A percentile compares a stretch with the other conserved stretches of the same genome.
phyloP scores from a whole-genome alignment of 35 echinoderm and acorn worm genomes.

The Anneissia japonica region DNA sequence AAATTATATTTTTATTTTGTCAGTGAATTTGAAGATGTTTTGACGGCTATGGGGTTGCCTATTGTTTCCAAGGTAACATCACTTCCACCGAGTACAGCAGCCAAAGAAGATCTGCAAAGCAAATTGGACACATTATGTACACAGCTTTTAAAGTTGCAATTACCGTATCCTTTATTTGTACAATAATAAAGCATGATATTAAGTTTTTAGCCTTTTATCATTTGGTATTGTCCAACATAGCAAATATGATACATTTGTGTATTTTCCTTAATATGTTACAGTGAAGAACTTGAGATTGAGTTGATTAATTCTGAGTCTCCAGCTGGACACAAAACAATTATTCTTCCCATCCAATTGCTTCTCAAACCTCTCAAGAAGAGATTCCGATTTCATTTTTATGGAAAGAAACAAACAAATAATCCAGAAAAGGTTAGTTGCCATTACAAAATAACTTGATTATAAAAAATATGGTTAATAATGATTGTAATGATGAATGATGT shows the following conservation, averaged over 20 bases:
- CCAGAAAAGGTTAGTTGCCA: conserved; percentile 58
- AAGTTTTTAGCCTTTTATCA: background rate
- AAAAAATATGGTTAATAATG: too few species aligned
- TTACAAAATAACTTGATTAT: too few species aligned
- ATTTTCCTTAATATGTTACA: conserved; percentile 32
- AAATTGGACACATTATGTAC: conserved; percentile 59
- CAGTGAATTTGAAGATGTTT: conserved; percentile 91
- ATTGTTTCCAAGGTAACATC: conserved; percentile 32
- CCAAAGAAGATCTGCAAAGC: conserved; percentile 46
- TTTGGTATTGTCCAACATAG: background rate
- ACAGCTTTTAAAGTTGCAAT: conserved; percentile 74
- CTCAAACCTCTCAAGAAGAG: conserved; percentile 75
- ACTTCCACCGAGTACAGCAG: conserved; percentile 37
- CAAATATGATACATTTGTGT: background rate
- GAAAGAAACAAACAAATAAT: conserved; percentile 89
- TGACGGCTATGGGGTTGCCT: conserved; percentile 71
- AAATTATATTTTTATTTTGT: conserved; percentile 10
- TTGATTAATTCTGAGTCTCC: conserved; percentile 36
- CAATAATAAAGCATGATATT: background rate
- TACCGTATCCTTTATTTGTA: conserved; percentile 88
- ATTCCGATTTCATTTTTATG: conserved; percentile 90
- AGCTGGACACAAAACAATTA: conserved; percentile 57
- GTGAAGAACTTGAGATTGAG: conserved; percentile 66
- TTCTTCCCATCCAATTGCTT: conserved; percentile 69
- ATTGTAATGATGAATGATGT: too few species aligned